A percentile compares a stretch with the other conserved stretches of the same genome.
These are phyloP conservation scores for Mya arenaria DNA, from an alignment of 1,140 invertebrate species.

Conservation along the genomic window DNA sequence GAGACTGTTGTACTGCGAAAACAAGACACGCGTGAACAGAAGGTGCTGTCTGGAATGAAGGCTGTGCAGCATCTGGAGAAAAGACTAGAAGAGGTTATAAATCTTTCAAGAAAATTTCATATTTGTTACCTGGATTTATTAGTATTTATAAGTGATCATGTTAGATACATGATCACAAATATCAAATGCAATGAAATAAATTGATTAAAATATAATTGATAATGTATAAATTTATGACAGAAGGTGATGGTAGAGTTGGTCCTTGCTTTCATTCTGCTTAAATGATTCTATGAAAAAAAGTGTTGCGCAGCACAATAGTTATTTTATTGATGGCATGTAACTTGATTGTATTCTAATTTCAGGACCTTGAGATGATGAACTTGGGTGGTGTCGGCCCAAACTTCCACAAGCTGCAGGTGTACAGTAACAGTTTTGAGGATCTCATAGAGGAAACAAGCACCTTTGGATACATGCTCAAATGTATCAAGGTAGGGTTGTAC, in stretches of 20 bases:
- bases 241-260: too few species aligned
- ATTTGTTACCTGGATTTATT: too few species aligned
- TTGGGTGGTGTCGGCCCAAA: conserved; percentile 71
- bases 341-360: conserved; percentile 25
- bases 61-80: conserved; percentile 74
- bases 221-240: too few species aligned
- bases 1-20: conserved; percentile 72
- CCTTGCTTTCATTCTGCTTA: too few species aligned
- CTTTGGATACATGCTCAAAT: conserved; percentile 75
- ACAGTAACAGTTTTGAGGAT: conserved; percentile 77
- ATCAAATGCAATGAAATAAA: too few species aligned
- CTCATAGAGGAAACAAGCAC: conserved; percentile 74
- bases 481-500: conserved; percentile 73
- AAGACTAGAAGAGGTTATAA: conserved; percentile 72
- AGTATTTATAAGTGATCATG: too few species aligned
- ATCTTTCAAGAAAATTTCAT: too few species aligned
- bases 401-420: conserved; percentile 78
- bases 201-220: too few species aligned
- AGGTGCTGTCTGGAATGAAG: conserved; percentile 74
- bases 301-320: too few species aligned
- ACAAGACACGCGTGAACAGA: conserved; percentile 71
- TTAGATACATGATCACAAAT: too few species aligned
- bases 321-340: too few species aligned
- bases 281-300: too few species aligned
- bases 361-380: conserved; percentile 70